Percentiles rank a stretch among this genome's conserved stretches.
These are phyloP conservation scores for Rhizoglyphus robini DNA, from an alignment of 1,140 invertebrate genomes.

Conservation along the genomic window DNA sequence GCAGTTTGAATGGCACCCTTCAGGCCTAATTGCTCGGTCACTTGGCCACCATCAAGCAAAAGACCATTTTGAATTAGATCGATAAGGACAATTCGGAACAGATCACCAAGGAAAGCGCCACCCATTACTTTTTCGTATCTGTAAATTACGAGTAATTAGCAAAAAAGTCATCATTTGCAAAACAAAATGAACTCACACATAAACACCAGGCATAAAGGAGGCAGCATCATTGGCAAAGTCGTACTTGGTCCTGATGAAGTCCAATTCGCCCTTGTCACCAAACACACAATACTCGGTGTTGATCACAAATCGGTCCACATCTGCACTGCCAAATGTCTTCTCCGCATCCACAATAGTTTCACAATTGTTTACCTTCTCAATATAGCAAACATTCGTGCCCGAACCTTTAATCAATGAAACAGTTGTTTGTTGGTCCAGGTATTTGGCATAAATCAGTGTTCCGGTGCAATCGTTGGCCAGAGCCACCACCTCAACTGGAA, in stretches of 20 bases:
- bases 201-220: constrained; percentile 33
- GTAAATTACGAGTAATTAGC: background rate
- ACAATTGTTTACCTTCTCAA: constrained; percentile 52
- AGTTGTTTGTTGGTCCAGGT: constrained; percentile 39
- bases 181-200: constrained; percentile 27
- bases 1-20: constrained; percentile 47
- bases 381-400: constrained; percentile 62
- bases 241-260: constrained; percentile 58
- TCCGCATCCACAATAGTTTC: constrained; percentile 41
- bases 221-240: constrained; percentile 44
- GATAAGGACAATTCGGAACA: constrained; percentile 45
- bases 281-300: constrained; percentile 74
- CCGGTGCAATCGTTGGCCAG: constrained; percentile 57
- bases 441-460: constrained; percentile 45
- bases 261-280: constrained; percentile 59
- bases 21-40: constrained; percentile 34
- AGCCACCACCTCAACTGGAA: constrained; percentile 54
- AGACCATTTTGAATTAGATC: constrained; percentile 40
- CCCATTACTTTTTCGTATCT: constrained; percentile 65
- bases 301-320: constrained; percentile 47
- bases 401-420: constrained; percentile 50
- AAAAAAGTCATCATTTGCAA: background rate
- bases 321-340: constrained; percentile 23
- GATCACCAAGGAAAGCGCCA: constrained; percentile 77
- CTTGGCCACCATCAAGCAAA: constrained; percentile 41